Evolutionary conservation across 53 echinoderm and acorn worm species (phyloP).

Genomic region (Luidia sarsii): DNA sequence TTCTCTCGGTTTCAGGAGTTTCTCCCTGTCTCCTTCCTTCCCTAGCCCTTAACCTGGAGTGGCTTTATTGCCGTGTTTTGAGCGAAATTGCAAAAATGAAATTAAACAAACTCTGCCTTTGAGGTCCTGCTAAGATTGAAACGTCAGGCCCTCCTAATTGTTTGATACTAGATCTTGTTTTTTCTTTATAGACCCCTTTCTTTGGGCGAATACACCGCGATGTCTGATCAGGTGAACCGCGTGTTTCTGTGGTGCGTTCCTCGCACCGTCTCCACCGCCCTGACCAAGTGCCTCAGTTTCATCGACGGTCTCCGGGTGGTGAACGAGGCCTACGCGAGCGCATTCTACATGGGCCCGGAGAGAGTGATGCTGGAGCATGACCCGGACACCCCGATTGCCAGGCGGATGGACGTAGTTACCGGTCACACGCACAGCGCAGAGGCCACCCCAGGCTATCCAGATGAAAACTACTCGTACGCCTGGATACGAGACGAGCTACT

Average conservation of each 20-base stretch:
- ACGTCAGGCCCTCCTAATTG: too few species aligned
- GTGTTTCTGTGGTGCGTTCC: slow-evolving; percentile 39
- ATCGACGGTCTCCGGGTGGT: slow-evolving; percentile 7
- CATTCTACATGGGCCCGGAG: slow-evolving; percentile 25
- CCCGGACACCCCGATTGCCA: slow-evolving; percentile 7
- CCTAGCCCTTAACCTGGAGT: too few species aligned
- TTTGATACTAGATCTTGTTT: too few species aligned
- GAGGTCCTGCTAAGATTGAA: too few species aligned
- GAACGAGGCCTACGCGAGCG: slow-evolving; percentile 10
- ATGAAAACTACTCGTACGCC: slow-evolving; percentile 3
- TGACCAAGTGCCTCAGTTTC: slow-evolving; percentile 23
- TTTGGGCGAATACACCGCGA: too few species aligned
- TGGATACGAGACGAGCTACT: slow-evolving; percentile 16
- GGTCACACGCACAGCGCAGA: background rate
- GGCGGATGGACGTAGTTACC: background rate
- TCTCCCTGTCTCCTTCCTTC: too few species aligned
- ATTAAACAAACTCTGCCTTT: too few species aligned
- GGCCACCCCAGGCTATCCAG: background rate
- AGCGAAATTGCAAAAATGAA: too few species aligned
- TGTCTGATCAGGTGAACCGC: slow-evolving; percentile 23
- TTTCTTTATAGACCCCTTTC: too few species aligned
- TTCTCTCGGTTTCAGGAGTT: too few species aligned
- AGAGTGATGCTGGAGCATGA: background rate
- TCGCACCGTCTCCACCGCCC: slow-evolving; percentile 25
- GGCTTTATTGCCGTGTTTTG: too few species aligned